Conservation (phyloP, 1,140 invertebrate species). For the Arctopsyche grandis region DNA sequence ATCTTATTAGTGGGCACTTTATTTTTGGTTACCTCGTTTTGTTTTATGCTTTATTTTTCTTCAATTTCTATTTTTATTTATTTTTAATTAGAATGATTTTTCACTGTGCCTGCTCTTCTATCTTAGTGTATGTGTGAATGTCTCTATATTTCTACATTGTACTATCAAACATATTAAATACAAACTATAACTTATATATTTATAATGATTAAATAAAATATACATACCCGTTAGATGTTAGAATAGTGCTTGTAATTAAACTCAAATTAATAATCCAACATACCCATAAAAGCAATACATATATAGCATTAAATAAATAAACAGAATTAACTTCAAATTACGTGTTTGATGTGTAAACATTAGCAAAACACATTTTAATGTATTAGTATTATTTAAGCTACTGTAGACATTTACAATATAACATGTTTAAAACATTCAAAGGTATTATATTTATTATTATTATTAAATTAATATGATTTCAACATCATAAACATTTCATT, state of each 20-base stretch:
- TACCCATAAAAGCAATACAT: no score
- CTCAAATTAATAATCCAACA: constrained; percentile 1
- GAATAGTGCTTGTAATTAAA: constrained; percentile 39
- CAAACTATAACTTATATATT: not conserved
- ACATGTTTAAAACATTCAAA: not conserved
- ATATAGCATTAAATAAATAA: constrained; percentile 28
- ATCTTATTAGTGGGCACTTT: constrained; percentile 54
- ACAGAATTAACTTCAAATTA: constrained; percentile 6
- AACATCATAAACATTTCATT: no score
- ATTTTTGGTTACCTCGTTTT: constrained; percentile 43
- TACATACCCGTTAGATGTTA: constrained; percentile 34
- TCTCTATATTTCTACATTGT: constrained; percentile 23
- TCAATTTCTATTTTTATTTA: constrained; percentile 47
- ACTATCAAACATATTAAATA: constrained; percentile 20
- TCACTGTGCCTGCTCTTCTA: constrained; percentile 48
- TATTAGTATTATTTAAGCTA: not conserved
- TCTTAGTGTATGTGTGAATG: constrained; percentile 51
- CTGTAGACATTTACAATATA: not conserved
- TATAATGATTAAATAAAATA: constrained; percentile 11
- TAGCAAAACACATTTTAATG: no score
- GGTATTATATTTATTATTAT: no score
- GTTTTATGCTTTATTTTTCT: constrained; percentile 55
- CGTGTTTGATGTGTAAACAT: not conserved
- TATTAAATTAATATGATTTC: no score
- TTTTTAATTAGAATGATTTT: constrained; percentile 43